Base-by-base conservation (phyloP, 1,140 invertebrate species). In the Drosophila lini region DNA sequence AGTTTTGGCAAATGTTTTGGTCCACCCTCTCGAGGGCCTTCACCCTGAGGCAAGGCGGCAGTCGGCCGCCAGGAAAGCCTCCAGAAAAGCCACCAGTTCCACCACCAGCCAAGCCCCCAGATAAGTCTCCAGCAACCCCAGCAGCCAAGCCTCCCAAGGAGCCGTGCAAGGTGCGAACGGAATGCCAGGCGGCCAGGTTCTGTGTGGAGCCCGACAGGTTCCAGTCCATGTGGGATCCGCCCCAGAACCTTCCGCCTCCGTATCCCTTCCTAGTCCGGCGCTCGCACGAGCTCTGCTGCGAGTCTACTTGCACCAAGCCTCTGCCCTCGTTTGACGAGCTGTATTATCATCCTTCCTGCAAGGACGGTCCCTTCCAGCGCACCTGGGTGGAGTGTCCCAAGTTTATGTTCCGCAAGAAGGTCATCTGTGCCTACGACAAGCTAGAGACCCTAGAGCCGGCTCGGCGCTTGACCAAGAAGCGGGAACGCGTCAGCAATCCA, bases 341-440 rank as follows among this genome's bases (percentile, higher is more conserved):
- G 9, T 80, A 59, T 28, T 81, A 80, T 25, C 42, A 22, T 6
- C 77, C 70, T 9, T 64, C 77, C 1, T 69, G 62, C 61, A 80
- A 80, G 36, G 9, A 19, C 1, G 32, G 45, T 6, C n/a, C 41
- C 25, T 81, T 44, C 25, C 77, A 76, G 53, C 65, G 65, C 38
- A 75, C 74, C 16, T 81, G 79, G 79, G 42, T 65, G 25, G 77
- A 81, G 16, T 81, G 79, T 8, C 78, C 78, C 3, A 22, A 76
- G 42, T 65, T 45, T 7, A 41, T 65, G 15, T 25, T 68, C 3
- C 73, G 56, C 16, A 38, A 34, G 41, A 62, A 59, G 19, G 56
- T 42, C 1, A 58, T 61, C 19, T 81, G 73, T 3, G 57, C 50
- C 48, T 70, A 71, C 42, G 53, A 55, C 7, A 62, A 58, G 48